Evolutionary conservation across 2,797 vertebrate genomes (phyloP), one percentile per base, ranked within the genome.

Genomic region (Muscicapa comitata): DNA sequence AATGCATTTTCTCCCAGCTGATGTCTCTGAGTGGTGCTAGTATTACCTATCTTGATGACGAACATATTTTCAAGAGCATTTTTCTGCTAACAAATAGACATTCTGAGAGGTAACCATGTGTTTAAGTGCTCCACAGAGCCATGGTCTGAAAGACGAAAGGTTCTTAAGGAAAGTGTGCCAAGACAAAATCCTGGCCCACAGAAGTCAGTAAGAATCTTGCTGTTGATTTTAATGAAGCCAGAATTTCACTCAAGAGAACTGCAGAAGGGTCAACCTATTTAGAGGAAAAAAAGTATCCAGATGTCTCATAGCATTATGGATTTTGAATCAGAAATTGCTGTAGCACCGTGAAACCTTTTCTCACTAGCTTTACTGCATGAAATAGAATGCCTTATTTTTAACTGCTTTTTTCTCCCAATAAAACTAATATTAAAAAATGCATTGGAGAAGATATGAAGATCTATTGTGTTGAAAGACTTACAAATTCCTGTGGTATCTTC

Each of bases 51-150:
- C 71, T 91, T 94, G 93, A 88, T 82, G 84, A 92, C 57, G 68
- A 93, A 94, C 93, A 95, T 94, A 92, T 94, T 90, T 97, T 73
- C 89, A 95, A 95, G 74, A 81, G 55, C 62, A 76, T 67, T 90
- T 93, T 94, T 82, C 88, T 70, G 43, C 77, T 95, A 94, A 93
- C 86, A 95, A 84, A 94, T 74, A 85, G 80, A 92, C 71, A 63
- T 93, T 95, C 42, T 85, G 80, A 93, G 90, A 73, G 55, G 55
- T 35, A 90, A 74, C 83, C 94, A 97, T 92, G 95, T 93, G 95
- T 57, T 93, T 86, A 95, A 97, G 80, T 95, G 83, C 25, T 94
- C 94, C 77, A 63, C 19, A 63, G 92, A 93, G 90, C 48, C 59
- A 53, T 12, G 33, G 80, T 84, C 63, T 78, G 76, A 92, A 95